phyloP scores from a whole-genome alignment of 2,113 vertebrate species.

The Nothocercus nigrocapillus region DNA sequence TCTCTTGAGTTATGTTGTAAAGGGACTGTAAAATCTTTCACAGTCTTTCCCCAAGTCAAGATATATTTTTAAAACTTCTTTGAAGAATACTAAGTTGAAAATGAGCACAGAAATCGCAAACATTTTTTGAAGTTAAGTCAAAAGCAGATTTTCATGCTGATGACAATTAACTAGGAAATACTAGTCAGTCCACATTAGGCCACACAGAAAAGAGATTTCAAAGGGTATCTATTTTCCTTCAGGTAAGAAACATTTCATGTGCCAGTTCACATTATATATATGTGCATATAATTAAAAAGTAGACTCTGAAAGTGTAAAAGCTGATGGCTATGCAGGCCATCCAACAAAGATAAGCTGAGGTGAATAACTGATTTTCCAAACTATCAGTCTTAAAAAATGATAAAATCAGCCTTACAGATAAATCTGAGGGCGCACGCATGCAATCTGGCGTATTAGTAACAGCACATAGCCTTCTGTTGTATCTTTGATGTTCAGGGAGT shows the following conservation, averaged over 20 bases:
- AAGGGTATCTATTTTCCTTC: not conserved
- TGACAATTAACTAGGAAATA: not conserved
- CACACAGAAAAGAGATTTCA: not conserved
- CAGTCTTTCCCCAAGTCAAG: not conserved
- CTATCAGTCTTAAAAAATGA: not conserved
- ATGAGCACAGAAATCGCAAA: not conserved
- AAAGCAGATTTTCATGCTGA: not conserved
- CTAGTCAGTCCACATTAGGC: not conserved
- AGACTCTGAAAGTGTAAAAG: not conserved
- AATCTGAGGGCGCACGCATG: not conserved
- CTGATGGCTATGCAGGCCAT: not conserved
- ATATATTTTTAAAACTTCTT: not conserved
- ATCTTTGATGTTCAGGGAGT: slow-evolving; percentile 46
- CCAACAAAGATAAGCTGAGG: not conserved
- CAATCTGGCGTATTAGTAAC: not conserved
- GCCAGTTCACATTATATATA: rapidly evolving
- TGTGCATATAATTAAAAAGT: not conserved
- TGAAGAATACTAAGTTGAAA: not conserved
- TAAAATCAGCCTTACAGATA: not conserved
- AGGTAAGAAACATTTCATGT: not conserved
- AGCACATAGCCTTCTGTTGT: not conserved
- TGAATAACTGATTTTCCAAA: not conserved
- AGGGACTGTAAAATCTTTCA: not conserved
- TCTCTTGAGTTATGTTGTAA: not conserved
- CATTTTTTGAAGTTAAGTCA: not conserved